These are phyloP conservation scores for Anthopleura xanthogrammica DNA, from an alignment of 92 coral and sea anemone genomes.

Conservation along the genomic window DNA sequence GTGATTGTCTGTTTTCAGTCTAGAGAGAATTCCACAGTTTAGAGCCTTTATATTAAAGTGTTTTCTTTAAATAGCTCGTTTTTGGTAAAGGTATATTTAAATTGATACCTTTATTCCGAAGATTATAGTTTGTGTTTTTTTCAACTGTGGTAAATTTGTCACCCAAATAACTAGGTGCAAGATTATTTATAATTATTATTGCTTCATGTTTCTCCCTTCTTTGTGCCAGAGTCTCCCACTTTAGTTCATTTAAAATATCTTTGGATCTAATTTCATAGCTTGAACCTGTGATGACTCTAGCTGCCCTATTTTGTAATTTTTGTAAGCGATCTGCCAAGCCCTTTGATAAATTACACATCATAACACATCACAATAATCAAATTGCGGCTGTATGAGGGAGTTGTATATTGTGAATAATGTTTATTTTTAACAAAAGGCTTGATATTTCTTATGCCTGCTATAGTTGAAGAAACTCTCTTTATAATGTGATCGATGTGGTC, in stretches of 20 bases:
- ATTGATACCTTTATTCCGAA: neutral
- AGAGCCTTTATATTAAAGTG: neutral
- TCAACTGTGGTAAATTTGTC: neutral
- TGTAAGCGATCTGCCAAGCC: too few relatives aligned
- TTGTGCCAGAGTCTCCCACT: too few relatives aligned
- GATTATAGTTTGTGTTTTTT: neutral
- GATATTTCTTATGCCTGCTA: slow-evolving; percentile 4
- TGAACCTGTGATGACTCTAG: too few relatives aligned
- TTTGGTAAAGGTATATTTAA: neutral
- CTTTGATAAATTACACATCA: neutral
- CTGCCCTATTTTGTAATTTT: too few relatives aligned
- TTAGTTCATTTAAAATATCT: too few relatives aligned
- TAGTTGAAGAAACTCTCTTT: neutral
- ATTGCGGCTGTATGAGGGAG: neutral
- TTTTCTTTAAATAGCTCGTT: neutral
- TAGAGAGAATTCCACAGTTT: too few relatives aligned
- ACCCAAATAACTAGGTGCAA: neutral
- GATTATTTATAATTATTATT: too few relatives aligned
- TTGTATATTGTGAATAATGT: neutral
- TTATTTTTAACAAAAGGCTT: neutral
- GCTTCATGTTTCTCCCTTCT: neutral
- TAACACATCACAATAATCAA: neutral
- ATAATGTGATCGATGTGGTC: slow-evolving; percentile 7
- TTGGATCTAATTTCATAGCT: too few relatives aligned
- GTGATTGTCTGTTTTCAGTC: too few relatives aligned